These are phyloP conservation scores for Silurus aristotelis DNA, from an alignment of 2,797 vertebrate genomes.

Conservation along the genomic window DNA sequence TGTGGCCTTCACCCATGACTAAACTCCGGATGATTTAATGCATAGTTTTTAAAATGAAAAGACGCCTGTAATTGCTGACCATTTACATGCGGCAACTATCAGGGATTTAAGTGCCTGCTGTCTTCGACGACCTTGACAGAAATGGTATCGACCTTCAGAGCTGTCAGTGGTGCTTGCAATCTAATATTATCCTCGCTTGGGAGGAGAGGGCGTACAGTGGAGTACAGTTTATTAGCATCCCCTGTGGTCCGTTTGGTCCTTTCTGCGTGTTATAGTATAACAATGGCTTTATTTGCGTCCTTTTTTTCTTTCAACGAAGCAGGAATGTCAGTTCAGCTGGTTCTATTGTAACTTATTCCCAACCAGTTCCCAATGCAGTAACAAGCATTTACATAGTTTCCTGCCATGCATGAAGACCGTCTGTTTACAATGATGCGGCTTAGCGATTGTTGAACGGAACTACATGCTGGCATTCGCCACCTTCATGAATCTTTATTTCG, in stretches of 20 bases:
- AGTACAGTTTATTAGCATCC: not conserved
- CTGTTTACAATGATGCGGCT: not conserved
- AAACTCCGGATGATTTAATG: not conserved
- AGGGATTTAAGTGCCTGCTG: conserved; percentile 31
- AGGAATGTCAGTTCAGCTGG: not conserved
- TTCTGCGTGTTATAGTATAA: not conserved
- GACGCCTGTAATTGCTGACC: not conserved
- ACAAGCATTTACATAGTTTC: not conserved
- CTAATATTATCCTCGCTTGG: conserved; percentile 2
- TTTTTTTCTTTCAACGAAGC: not conserved
- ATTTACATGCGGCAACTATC: not conserved
- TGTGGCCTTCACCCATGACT: conserved; percentile 28
- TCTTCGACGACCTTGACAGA: conserved; percentile 28
- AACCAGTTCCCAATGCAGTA: not conserved
- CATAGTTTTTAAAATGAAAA: not conserved
- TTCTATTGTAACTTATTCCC: not conserved
- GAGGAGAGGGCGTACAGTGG: not conserved
- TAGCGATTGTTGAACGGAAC: not conserved
- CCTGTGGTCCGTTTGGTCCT: not conserved
- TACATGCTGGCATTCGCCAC: too few species aligned
- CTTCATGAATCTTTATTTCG: not conserved
- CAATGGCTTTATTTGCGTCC: not conserved
- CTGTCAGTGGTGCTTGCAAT: conserved; percentile 5
- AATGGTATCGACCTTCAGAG: conserved; percentile 26
- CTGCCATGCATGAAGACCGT: not conserved